phyloP scores from a whole-genome alignment of 2,113 vertebrate species.

The Poeciliopsis retropinna region DNA sequence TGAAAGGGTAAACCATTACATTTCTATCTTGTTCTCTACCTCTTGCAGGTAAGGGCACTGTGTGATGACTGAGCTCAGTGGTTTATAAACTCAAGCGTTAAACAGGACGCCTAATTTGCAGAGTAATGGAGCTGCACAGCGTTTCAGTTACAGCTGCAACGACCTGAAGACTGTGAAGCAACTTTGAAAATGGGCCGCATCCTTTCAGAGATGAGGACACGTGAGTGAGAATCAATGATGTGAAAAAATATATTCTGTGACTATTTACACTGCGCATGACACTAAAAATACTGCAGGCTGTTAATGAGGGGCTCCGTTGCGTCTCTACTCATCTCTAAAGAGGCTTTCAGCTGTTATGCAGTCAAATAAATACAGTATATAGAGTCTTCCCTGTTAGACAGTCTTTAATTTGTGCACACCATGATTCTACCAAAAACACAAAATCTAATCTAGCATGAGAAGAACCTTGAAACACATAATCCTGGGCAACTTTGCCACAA shows the following conservation, averaged over 20 bases:
- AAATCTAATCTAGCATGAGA: slow-evolving; percentile 34
- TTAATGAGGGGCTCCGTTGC: slow-evolving; percentile 48
- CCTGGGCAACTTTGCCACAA: slow-evolving; percentile 35
- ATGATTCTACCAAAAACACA: slow-evolving; percentile 57
- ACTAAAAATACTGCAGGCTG: slow-evolving; percentile 59
- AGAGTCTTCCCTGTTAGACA: slow-evolving; percentile 20
- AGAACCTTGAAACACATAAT: slow-evolving; percentile 37
- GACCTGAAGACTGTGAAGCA: slow-evolving; percentile 62
- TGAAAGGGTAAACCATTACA: too few species aligned
- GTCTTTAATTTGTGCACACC: slow-evolving; percentile 40
- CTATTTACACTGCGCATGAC: slow-evolving; percentile 34
- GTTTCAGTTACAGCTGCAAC: slow-evolving; percentile 35
- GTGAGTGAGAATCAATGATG: slow-evolving; percentile 28
- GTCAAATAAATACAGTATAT: slow-evolving; percentile 65
- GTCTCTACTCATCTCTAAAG: slow-evolving; percentile 29
- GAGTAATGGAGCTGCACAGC: slow-evolving; percentile 71
- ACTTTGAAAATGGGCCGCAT: slow-evolving; percentile 45
- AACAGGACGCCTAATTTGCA: slow-evolving; percentile 71
- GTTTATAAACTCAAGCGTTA: slow-evolving; percentile 78
- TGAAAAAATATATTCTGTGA: slow-evolving; percentile 41
- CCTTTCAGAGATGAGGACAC: slow-evolving; percentile 42
- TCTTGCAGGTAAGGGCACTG: slow-evolving; percentile 2
- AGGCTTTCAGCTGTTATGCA: slow-evolving; percentile 64
- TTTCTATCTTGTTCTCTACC: slow-evolving; percentile 11
- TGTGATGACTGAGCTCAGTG: slow-evolving; percentile 67